These are phyloP conservation scores for Amiota mariae DNA, from an alignment of 2,888 invertebrate genomes.

Conservation along the genomic window DNA sequence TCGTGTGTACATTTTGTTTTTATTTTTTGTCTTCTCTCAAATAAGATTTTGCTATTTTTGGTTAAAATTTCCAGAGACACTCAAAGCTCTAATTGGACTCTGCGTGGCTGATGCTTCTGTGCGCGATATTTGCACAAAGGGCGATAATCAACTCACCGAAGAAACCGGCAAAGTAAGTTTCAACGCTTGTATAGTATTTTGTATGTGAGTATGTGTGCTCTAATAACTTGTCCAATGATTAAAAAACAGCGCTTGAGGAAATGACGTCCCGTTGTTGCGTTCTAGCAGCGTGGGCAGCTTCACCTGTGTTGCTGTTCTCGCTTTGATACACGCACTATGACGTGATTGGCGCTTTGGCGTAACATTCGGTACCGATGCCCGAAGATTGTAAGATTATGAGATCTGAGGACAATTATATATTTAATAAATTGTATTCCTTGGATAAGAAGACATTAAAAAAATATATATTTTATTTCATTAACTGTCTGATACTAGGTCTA, in stretches of 20 bases:
- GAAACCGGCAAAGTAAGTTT: conserved; percentile 90
- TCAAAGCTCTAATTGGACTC: conserved; percentile 90
- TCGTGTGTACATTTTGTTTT: not conserved
- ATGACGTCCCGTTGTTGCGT: conserved; percentile 38
- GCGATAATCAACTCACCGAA: conserved; percentile 89
- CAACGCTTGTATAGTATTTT: not conserved
- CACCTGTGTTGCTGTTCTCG: conserved; percentile 36
- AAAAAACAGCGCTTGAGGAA: conserved; percentile 65
- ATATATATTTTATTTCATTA: no score
- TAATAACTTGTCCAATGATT: conserved; percentile 64
- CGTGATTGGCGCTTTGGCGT: conserved; percentile 53
- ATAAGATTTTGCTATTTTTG: conserved; percentile 41
- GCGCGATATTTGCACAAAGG: conserved; percentile 91
- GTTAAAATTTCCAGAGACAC: conserved; percentile 79
- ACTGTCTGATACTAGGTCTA: conserved; percentile 76
- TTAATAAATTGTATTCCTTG: conserved; percentile 13
- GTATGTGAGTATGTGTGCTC: not conserved
- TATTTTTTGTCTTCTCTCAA: not conserved
- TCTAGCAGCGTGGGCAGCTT: conserved; percentile 32
- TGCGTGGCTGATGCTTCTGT: conserved; percentile 92
- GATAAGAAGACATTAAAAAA: no score
- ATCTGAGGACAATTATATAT: conserved; percentile 65
- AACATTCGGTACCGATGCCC: conserved; percentile 47
- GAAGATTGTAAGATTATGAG: conserved; percentile 72
- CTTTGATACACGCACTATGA: conserved; percentile 44